These are phyloP conservation scores for Athene cunicularia DNA, from an alignment of 2,113 vertebrate genomes.

Conservation along the genomic window DNA sequence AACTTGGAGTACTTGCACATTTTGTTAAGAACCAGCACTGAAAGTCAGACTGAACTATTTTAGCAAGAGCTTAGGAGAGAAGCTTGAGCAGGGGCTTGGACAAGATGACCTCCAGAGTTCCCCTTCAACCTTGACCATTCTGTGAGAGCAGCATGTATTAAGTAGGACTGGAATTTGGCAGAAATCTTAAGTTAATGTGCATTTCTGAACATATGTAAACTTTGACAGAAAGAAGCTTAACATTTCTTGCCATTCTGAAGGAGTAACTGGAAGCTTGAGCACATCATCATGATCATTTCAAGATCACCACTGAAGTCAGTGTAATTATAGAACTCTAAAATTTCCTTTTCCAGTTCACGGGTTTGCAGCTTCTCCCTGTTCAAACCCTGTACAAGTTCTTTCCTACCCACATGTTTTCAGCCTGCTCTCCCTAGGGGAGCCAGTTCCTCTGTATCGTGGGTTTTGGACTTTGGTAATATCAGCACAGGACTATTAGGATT, in stretches of 20 bases:
- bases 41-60: background rate
- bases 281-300: background rate
- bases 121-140: background rate
- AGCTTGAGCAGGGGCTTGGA: background rate
- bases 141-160: background rate
- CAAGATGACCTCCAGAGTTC: background rate
- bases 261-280: background rate
- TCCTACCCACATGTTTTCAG: rapidly evolving
- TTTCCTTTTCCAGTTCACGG: background rate
- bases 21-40: background rate
- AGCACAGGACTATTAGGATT: background rate
- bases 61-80: background rate
- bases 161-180: background rate
- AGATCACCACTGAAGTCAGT: background rate
- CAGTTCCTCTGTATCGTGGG: rapidly evolving
- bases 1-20: background rate
- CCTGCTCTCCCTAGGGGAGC: background rate
- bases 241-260: background rate
- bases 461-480: background rate
- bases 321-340: rapidly evolving
- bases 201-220: background rate
- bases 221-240: background rate
- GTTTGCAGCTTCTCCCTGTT: background rate
- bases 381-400: background rate
- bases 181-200: background rate